Conservation (phyloP, 2,888 invertebrate species). For the Eupithecia centaureata region DNA sequence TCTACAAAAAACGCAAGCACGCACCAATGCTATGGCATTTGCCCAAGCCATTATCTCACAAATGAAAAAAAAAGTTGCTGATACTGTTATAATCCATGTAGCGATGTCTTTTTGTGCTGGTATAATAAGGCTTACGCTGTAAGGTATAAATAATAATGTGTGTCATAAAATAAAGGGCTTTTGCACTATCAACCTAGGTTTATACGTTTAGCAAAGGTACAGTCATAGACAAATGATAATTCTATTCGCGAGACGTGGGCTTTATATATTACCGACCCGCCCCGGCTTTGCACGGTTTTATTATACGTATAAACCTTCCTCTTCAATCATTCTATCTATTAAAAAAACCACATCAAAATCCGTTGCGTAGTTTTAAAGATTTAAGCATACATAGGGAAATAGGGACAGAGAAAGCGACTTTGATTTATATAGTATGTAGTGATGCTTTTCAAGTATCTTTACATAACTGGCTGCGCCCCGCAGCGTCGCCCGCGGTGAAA, state of each 20-base stretch:
- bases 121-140: slow-evolving; percentile 24
- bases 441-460: not conserved
- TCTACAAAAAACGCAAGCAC: not conserved
- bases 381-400: no score
- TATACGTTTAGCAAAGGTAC: slow-evolving; percentile 15
- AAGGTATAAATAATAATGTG: slow-evolving; percentile 22
- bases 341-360: no score
- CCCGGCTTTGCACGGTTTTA: no score
- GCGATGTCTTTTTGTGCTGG: slow-evolving; percentile 9
- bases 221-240: slow-evolving; percentile 23
- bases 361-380: no score
- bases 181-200: slow-evolving; percentile 13
- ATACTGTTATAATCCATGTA: not conserved
- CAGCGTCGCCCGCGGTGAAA: no score
- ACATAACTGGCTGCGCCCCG: no score
- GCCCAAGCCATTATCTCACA: not conserved
- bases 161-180: slow-evolving; percentile 25
- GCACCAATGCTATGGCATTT: not conserved
- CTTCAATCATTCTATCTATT: no score
- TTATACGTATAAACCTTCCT: no score
- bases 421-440: no score
- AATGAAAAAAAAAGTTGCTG: not conserved
- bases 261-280: no score
- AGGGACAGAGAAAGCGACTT: no score
- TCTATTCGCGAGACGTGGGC: not conserved